These are phyloP conservation scores for Naja naja DNA, from an alignment of 2,113 vertebrate species.

Conservation along the genomic window DNA sequence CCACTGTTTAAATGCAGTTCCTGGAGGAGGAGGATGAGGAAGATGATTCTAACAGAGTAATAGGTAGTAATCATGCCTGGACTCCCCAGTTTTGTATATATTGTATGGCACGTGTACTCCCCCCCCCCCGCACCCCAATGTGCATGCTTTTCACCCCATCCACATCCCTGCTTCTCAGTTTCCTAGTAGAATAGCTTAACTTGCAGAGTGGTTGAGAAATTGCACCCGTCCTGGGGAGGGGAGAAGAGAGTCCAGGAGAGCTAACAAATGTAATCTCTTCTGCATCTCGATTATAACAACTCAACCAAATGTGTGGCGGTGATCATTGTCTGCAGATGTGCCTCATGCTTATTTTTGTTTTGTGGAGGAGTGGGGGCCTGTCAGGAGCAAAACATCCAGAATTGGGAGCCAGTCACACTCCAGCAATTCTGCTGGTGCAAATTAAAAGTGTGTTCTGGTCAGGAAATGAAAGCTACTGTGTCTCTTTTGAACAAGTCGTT, in stretches of 20 bases:
- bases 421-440: slow-evolving; percentile 80
- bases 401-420: slow-evolving; percentile 73
- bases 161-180: slow-evolving; percentile 27
- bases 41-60: slow-evolving; percentile 59
- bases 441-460: slow-evolving; percentile 85
- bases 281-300: slow-evolving; percentile 25
- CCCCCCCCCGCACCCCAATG: not conserved
- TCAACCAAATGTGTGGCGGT: slow-evolving; percentile 43
- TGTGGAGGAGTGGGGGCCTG: slow-evolving; percentile 65
- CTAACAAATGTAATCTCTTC: slow-evolving; percentile 38
- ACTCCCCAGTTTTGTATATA: slow-evolving; percentile 53
- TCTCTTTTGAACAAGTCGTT: slow-evolving; percentile 85
- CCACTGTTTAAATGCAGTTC: slow-evolving; percentile 71
- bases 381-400: slow-evolving; percentile 60
- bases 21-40: slow-evolving; percentile 65
- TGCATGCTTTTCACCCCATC: slow-evolving; percentile 15
- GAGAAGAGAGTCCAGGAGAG: not conserved
- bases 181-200: slow-evolving; percentile 47
- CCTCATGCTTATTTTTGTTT: slow-evolving; percentile 69
- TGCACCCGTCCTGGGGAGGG: not conserved
- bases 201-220: slow-evolving; percentile 48
- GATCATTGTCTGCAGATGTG: slow-evolving; percentile 32
- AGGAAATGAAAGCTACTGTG: slow-evolving; percentile 87
- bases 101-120: slow-evolving; percentile 50
- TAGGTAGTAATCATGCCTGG: slow-evolving; percentile 58